Percentiles rank a stretch among this genome's conserved stretches.
phyloP scores from a whole-genome alignment of 2,113 vertebrate genomes.

The Galeopterus variegatus region DNA sequence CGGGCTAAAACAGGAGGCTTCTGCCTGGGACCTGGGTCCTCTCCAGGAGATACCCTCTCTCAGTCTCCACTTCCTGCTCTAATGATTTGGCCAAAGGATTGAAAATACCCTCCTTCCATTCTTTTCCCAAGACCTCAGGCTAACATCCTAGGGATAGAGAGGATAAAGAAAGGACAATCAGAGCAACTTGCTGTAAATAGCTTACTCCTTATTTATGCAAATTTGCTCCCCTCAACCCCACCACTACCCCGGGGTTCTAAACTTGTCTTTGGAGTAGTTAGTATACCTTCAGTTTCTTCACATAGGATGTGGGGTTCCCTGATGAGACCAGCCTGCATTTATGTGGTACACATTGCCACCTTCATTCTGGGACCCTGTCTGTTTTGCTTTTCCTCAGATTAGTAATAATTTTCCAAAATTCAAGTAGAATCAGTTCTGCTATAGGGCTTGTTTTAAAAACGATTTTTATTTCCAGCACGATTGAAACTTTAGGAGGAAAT shows the following conservation, averaged over 20 bases:
- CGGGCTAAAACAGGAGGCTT: too few relatives aligned
- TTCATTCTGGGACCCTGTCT: not conserved
- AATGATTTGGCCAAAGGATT: not conserved
- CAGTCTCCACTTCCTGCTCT: not conserved
- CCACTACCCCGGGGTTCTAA: not conserved
- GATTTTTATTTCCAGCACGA: not conserved
- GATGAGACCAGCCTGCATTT: not conserved
- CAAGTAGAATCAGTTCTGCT: not conserved
- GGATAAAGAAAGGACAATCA: not conserved
- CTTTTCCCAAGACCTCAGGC: not conserved
- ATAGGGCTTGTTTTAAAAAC: not conserved
- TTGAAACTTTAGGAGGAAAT: not conserved
- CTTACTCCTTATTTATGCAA: not conserved
- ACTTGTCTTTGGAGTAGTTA: not conserved
- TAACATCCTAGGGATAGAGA: not conserved
- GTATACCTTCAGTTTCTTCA: not conserved
- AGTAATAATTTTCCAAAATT: not conserved
- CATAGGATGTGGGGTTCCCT: not conserved
- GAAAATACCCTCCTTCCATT: not conserved
- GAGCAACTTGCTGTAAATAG: not conserved
- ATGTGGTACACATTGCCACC: not conserved
- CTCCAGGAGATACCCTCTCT: not conserved
- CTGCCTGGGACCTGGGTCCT: not conserved
- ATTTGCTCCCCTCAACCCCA: not conserved
- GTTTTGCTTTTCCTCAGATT: not conserved